These are phyloP conservation scores for Labroides dimidiatus DNA, from an alignment of 2,797 vertebrate genomes.

Conservation along the genomic window DNA sequence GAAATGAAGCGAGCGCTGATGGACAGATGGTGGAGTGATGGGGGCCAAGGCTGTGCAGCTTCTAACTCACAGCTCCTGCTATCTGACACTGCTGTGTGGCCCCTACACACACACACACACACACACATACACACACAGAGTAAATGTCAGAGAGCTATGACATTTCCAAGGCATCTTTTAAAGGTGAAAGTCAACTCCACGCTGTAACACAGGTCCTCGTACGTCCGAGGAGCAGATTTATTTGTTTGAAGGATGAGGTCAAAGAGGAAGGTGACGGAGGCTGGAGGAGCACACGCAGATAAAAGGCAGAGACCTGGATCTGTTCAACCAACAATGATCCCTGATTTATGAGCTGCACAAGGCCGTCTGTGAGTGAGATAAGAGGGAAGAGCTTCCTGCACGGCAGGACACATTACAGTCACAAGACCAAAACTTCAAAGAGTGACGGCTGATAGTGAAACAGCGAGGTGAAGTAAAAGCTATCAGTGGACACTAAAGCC, in stretches of 20 bases:
- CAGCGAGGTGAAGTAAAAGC: constrained; percentile 27
- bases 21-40: constrained; percentile 67
- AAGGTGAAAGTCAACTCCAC: constrained; percentile 70
- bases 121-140: background rate
- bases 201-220: constrained; percentile 35
- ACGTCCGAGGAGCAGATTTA: constrained; percentile 62
- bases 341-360: constrained; percentile 62
- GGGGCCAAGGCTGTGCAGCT: constrained; percentile 46
- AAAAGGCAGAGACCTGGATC: constrained; percentile 38
- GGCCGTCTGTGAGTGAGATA: constrained; percentile 47
- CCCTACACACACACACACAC: constrained; percentile 33
- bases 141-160: constrained; percentile 69
- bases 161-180: constrained; percentile 68
- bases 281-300: constrained; percentile 36
- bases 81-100: background rate
- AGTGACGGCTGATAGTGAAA: constrained; percentile 12
- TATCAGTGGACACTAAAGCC: constrained; percentile 15
- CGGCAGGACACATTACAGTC: constrained; percentile 19
- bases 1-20: constrained; percentile 65
- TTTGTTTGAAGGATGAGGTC: constrained; percentile 70
- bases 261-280: constrained; percentile 48
- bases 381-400: constrained; percentile 19
- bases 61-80: constrained; percentile 34
- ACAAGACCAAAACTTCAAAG: constrained; percentile 7
- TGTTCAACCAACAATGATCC: constrained; percentile 37